Conservation (phyloP, 2,797 vertebrate species). For the Gambelia wislizenii region DNA sequence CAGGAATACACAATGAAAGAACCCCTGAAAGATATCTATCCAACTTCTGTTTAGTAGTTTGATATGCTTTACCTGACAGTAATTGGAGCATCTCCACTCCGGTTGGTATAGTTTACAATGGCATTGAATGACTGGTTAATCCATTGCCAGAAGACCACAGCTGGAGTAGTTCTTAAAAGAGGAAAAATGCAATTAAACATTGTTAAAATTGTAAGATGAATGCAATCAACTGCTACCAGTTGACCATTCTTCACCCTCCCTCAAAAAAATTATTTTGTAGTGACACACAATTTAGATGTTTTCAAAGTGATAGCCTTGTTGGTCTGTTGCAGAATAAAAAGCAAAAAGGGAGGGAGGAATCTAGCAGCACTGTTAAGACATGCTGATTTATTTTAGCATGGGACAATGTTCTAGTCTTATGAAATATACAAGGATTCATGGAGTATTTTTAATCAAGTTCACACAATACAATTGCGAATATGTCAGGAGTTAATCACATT, state of each 20-base stretch:
- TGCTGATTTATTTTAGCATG: too few species aligned
- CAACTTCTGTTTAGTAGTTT: neutral
- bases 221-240: constrained; percentile 17
- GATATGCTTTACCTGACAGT: constrained; percentile 86
- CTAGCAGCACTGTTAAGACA: too few species aligned
- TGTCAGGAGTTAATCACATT: neutral
- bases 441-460: neutral
- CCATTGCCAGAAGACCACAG: constrained; percentile 98
- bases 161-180: constrained; percentile 90
- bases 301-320: too few species aligned
- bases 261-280: neutral
- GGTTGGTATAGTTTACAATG: constrained; percentile 96
- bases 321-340: too few species aligned
- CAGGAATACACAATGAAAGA: too few species aligned
- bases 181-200: constrained; percentile 36
- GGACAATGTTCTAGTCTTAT: neutral
- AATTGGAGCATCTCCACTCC: constrained; percentile 96
- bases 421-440: neutral
- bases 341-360: too few species aligned
- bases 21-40: too few species aligned
- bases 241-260: constrained; percentile 24
- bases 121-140: constrained; percentile 99
- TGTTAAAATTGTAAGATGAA: neutral
- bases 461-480: neutral
- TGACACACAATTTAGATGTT: neutral